phyloP scores from a whole-genome alignment of 1,140 invertebrate genomes.

The Diachasmimorpha longicaudata region DNA sequence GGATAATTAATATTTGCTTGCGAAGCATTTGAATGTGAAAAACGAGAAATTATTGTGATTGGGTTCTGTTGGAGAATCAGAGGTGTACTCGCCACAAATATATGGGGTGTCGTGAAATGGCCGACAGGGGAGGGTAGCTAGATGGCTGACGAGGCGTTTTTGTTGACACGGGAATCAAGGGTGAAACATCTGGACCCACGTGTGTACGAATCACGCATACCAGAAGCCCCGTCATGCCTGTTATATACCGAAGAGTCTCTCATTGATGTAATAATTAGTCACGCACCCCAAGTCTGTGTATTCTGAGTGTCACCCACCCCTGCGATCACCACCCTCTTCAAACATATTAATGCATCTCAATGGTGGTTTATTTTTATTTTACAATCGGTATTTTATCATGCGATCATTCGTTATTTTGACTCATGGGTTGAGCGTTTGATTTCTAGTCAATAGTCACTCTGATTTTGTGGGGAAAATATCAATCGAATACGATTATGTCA shows the following conservation, averaged over 20 bases:
- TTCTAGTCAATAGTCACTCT: neutral
- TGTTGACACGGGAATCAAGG: conserved; percentile 20
- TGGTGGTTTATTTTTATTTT: conserved; percentile 17
- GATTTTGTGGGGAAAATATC: neutral
- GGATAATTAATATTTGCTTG: too few species aligned
- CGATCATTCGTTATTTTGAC: neutral
- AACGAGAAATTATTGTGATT: too few species aligned
- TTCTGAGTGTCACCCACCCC: neutral
- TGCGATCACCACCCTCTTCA: conserved; percentile 14
- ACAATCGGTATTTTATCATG: neutral
- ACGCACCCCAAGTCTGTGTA: conserved; percentile 12
- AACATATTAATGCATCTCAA: conserved; percentile 19
- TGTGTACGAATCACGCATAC: conserved; percentile 25
- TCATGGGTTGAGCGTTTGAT: neutral
- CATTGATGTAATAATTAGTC: conserved; percentile 24
- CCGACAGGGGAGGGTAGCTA: too few species aligned
- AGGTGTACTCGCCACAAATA: too few species aligned
- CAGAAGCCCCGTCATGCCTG: conserved; percentile 21
- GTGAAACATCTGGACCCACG: conserved; percentile 28
- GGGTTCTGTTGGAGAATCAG: too few species aligned
- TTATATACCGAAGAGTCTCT: neutral
- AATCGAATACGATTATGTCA: too few species aligned
- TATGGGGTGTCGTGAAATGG: too few species aligned
- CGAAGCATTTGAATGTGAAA: too few species aligned
- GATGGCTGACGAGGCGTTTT: conserved; percentile 20